Conservation (phyloP, 1,140 invertebrate species). For the Drosophila sulfurigaster region DNA sequence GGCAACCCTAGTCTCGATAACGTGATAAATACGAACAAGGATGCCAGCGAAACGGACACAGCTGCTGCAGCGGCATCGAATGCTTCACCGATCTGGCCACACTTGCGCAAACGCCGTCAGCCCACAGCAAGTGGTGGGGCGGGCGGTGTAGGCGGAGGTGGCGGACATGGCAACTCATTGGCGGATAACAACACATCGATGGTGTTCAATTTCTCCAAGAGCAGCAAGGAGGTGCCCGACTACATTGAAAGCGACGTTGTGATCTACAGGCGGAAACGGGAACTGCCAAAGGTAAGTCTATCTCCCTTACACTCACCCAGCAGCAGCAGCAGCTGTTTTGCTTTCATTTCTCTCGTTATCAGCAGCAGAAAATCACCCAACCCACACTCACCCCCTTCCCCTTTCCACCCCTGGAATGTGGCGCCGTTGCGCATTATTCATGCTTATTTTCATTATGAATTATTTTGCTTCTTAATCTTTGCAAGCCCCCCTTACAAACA, state of each 20-base stretch:
- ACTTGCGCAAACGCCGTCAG: conserved; percentile 63
- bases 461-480: conserved; percentile 66
- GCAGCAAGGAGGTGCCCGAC: conserved; percentile 93
- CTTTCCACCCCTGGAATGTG: conserved; percentile 41
- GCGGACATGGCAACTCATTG: conserved; percentile 20
- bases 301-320: not conserved
- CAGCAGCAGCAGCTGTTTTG: not conserved
- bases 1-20: conserved; percentile 68
- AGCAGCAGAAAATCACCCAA: not conserved
- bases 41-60: conserved; percentile 83
- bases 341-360: conserved; percentile 37
- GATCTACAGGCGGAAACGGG: conserved; percentile 88
- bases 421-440: conserved; percentile 72
- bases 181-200: conserved; percentile 88
- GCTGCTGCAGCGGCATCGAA: conserved; percentile 67
- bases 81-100: conserved; percentile 70
- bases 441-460: conserved; percentile 69
- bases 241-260: conserved; percentile 95
- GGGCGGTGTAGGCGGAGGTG: conserved; percentile 19
- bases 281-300: conserved; percentile 89
- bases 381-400: not conserved
- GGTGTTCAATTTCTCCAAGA: conserved; percentile 93
- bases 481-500: conserved; percentile 25
- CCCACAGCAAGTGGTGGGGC: conserved; percentile 34
- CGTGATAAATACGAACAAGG: conserved; percentile 78